These are phyloP conservation scores for Ceuthmochares aereus DNA, from an alignment of 2,113 vertebrate species.

Conservation along the genomic window DNA sequence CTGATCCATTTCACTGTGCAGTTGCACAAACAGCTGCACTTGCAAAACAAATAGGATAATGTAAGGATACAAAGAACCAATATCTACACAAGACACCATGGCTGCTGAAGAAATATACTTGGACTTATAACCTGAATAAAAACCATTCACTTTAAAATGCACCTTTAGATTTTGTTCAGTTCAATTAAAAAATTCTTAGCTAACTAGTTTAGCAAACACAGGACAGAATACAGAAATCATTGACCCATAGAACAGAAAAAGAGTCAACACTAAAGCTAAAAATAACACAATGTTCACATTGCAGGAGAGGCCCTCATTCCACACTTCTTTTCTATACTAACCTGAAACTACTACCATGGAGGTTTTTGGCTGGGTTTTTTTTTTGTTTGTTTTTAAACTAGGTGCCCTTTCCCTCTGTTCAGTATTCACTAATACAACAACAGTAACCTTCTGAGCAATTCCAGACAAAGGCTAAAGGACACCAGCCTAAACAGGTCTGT, in stretches of 20 bases:
- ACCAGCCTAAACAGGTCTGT: background rate
- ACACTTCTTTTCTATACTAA: background rate
- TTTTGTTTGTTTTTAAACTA: background rate
- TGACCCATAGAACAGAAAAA: background rate
- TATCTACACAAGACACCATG: background rate
- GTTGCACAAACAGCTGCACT: background rate
- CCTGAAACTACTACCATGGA: background rate
- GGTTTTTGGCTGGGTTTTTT: background rate
- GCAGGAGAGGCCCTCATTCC: background rate
- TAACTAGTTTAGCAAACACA: background rate
- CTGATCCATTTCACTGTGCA: background rate
- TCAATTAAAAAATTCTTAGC: background rate
- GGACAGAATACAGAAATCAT: background rate
- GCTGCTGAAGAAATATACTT: background rate
- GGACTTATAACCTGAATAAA: background rate
- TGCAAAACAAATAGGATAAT: background rate
- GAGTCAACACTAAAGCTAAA: background rate
- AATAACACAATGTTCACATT: fast-evolving
- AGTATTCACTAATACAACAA: background rate
- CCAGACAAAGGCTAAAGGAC: background rate
- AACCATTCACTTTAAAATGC: background rate
- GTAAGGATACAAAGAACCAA: background rate
- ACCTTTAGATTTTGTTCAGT: background rate
- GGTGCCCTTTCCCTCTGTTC: background rate
- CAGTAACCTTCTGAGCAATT: background rate